Base-by-base conservation (phyloP, 2,888 invertebrate species). In the Pammene fasciana region DNA sequence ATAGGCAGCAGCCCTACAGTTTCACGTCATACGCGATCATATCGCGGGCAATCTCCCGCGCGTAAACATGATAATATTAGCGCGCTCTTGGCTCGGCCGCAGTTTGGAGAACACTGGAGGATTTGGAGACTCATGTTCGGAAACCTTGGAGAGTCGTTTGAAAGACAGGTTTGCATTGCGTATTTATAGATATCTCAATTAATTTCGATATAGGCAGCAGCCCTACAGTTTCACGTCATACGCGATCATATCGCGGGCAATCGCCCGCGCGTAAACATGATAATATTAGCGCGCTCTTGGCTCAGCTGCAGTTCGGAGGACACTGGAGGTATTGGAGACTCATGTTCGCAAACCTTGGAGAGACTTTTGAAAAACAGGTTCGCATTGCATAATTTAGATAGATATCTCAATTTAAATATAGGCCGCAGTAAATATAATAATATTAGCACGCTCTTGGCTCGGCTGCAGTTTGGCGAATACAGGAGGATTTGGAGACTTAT, bases 41-140 rank as follows among this genome's bases (percentile, higher is more conserved):
- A 85, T 82, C 75, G 84, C 77, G 83, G 80, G 81, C 84, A 81
- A 84, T 81, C 83, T 74, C 77, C 79, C 72, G 61, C 48, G n/a
- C 55, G 52, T 61, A 68, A 65, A 65, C 68, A 64, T 38, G 68
- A 61, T 65, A 71, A 62, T 68, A 71, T 71, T 71, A 68, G 68
- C 57, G 16, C 57, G 67, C 38, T 46, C 62, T 68, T 60, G 64
- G 50, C 50, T 50, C n/a, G n/a, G 43, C 61, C 62, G 62, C 68
- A 68, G 57, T 43, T 11, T 16, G 46, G 4, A 3, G n/a, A 26
- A 60, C 16, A 16, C 50, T 52, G 61, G 50, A 62, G n/a, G 0
- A 41, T 41, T 18, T 57, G 14, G 36, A 46, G 14, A 46, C 46
- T 46, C 34, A 16, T 48, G 36, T 48, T 48, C 36, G 13, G 11